Conservation (phyloP, 1,140 invertebrate genomes). For the Agrypnia vestita region DNA sequence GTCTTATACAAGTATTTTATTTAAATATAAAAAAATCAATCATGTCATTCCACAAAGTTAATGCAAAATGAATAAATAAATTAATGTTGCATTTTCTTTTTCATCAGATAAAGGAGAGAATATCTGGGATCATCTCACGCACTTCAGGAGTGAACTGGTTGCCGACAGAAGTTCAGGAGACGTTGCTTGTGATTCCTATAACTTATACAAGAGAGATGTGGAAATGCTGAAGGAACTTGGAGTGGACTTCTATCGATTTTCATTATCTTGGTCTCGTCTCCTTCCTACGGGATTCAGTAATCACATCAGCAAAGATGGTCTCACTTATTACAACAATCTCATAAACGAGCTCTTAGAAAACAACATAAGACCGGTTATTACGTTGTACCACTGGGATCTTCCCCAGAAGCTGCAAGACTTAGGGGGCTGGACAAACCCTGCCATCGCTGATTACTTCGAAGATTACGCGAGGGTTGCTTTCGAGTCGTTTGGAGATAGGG, state of each 20-base stretch:
- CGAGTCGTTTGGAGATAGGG: constrained; percentile 68
- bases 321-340: constrained; percentile 76
- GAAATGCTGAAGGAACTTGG: constrained; percentile 70
- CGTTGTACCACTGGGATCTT: constrained; percentile 68
- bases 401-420: constrained; percentile 67
- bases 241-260: constrained; percentile 75
- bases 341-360: constrained; percentile 73
- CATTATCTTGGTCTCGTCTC: constrained; percentile 76
- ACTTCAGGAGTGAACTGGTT: constrained; percentile 70
- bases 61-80: too few species aligned
- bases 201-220: constrained; percentile 73
- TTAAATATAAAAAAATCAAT: too few species aligned
- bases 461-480: constrained; percentile 69
- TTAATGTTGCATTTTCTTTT: not conserved
- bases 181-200: constrained; percentile 66
- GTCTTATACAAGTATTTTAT: too few species aligned
- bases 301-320: constrained; percentile 71
- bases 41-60: too few species aligned
- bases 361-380: constrained; percentile 74
- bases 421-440: constrained; percentile 66
- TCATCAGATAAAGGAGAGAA: constrained; percentile 71
- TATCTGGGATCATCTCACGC: constrained; percentile 74
- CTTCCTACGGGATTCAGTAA: constrained; percentile 72
- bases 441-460: constrained; percentile 69
- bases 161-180: constrained; percentile 71